phyloP scores from a whole-genome alignment of 2,888 invertebrate species.

The Pyrocoelia pectoralis region DNA sequence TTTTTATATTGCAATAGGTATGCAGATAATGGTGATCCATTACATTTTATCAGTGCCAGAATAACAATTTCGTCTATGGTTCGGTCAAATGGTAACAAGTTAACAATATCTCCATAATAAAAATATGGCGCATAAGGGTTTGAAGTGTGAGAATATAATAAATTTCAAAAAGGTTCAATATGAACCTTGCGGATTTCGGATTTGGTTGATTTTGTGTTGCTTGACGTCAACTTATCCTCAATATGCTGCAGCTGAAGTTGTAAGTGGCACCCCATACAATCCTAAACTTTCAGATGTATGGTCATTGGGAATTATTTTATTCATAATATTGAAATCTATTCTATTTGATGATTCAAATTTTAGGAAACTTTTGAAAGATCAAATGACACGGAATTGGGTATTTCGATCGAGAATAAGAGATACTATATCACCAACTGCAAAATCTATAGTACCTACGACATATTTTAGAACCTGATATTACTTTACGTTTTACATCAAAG shows the following conservation, averaged over 20 bases:
- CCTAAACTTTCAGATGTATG: slow-evolving; percentile 91
- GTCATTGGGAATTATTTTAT: slow-evolving; percentile 91
- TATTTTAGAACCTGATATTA: slow-evolving; percentile 86
- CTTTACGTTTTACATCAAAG: slow-evolving; percentile 76
- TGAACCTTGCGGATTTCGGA: slow-evolving; percentile 94
- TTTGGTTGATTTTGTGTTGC: slow-evolving; percentile 84
- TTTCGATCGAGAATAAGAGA: slow-evolving; percentile 76
- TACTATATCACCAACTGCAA: slow-evolving; percentile 73
- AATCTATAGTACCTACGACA: slow-evolving; percentile 80
- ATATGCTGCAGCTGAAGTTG: slow-evolving; percentile 95
- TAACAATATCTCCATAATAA: slow-evolving; percentile 84
- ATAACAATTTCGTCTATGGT: slow-evolving; percentile 83
- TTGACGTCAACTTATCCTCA: slow-evolving; percentile 78
- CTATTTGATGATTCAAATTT: slow-evolving; percentile 91
- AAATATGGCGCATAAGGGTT: slow-evolving; percentile 88
- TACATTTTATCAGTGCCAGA: slow-evolving; percentile 87
- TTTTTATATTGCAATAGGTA: slow-evolving; percentile 55
- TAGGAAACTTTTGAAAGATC: slow-evolving; percentile 82
- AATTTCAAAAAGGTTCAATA: slow-evolving; percentile 82
- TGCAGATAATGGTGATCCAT: slow-evolving; percentile 89
- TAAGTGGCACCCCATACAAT: slow-evolving; percentile 88
- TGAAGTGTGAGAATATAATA: slow-evolving; percentile 95
- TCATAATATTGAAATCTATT: slow-evolving; percentile 94
- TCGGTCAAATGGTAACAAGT: slow-evolving; percentile 84
- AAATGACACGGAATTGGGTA: slow-evolving; percentile 81